These are phyloP conservation scores for Limanda limanda DNA, from an alignment of 2,113 vertebrate genomes.

Conservation along the genomic window DNA sequence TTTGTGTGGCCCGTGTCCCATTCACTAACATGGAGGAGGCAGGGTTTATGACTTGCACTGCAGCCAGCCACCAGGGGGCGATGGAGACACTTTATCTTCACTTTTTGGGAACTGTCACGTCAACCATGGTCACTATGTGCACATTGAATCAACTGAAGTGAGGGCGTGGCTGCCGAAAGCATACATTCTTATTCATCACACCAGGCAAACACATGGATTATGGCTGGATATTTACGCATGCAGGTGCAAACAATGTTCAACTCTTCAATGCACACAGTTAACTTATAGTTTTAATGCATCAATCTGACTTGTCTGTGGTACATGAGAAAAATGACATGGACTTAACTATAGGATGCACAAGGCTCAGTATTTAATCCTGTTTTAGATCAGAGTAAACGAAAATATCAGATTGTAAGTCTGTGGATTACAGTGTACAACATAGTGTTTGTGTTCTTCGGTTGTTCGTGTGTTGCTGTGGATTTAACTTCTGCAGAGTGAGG, in stretches of 20 bases:
- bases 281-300: not conserved
- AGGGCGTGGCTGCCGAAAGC: too few relatives aligned
- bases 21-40: too few relatives aligned
- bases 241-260: too few relatives aligned
- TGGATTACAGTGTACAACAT: constrained; percentile 14
- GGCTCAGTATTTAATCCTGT: constrained; percentile 23
- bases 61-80: too few relatives aligned
- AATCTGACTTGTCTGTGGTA: not conserved
- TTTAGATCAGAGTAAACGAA: constrained; percentile 18
- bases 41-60: too few relatives aligned
- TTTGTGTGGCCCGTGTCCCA: constrained; percentile 7
- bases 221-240: too few relatives aligned
- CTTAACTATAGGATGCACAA: not conserved
- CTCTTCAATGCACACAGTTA: too few relatives aligned
- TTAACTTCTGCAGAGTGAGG: constrained; percentile 17
- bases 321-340: not conserved
- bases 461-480: constrained; percentile 13
- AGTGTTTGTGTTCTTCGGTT: constrained; percentile 32
- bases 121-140: too few relatives aligned
- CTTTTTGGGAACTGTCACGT: not conserved
- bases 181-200: too few relatives aligned
- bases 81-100: too few relatives aligned
- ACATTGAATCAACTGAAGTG: too few relatives aligned
- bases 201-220: too few relatives aligned
- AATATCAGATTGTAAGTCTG: constrained; percentile 13